Evolutionary conservation across 2,888 invertebrate species (phyloP), one percentile per base, ranked within the genome.

Genomic region (Orchesellides sinensis): DNA sequence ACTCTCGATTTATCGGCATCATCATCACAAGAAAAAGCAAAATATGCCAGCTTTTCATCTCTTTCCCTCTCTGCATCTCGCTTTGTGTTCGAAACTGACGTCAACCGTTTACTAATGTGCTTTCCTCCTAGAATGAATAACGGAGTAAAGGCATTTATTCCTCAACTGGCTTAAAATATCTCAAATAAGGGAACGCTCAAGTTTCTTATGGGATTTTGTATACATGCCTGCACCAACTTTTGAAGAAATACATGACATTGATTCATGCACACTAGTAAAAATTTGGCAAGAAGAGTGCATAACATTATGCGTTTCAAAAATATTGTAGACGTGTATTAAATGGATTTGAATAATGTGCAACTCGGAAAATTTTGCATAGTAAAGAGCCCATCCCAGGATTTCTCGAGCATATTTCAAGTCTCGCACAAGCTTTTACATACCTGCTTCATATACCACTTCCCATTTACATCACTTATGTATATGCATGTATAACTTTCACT

Each of bases 221-320:
- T n/a, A n/a, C n/a, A n/a, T n/a, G n/a, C n/a, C n/a, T n/a, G n/a
- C n/a, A n/a, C n/a, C n/a, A n/a, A n/a, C n/a, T n/a, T n/a, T n/a
- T n/a, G n/a, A n/a, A n/a, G 40, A 14, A 40, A 40, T 5, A 21
- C 66, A 75, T 77, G 68, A 77, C 77, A 77, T 56, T 77, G 68
- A 77, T 68, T 68, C 77, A 77, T 68, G 68, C 45, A 47, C 56
- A 68, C 52, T 77, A 32, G 47, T 47, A 56, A 59, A 17, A n/a
- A 21, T 52, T 61, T 59, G 47, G 49, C 8, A 73, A 73, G 35
- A 19, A 25, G 19, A 32, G 59, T 19, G 25, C 61, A 63, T 0
- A 19, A 21, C 29, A 54, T 40, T 35, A n/a, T 10, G 56, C 29
- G 21, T 52, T 52, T 29, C 23, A 49, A 2, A 10, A 45, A 23